A percentile compares a stretch with the other conserved stretches of the same genome.
These are phyloP conservation scores for Drosophila testacea DNA, from an alignment of 2,888 invertebrate genomes.

Conservation along the genomic window DNA sequence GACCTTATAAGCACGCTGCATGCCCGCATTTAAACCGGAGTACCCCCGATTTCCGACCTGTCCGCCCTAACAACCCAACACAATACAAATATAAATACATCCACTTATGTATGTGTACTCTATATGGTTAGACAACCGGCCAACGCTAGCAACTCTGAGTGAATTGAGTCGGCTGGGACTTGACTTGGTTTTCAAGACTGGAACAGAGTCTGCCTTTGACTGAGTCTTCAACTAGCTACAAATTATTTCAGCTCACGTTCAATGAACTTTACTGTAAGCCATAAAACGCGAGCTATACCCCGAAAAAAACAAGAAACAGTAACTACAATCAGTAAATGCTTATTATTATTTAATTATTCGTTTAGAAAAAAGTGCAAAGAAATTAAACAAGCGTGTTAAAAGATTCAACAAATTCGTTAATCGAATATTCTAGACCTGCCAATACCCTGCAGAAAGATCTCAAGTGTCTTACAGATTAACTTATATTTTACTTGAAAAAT, in stretches of 20 bases:
- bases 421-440: neutral
- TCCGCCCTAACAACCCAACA: slow-evolving; percentile 53
- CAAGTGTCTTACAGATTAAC: neutral
- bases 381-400: slow-evolving; percentile 26
- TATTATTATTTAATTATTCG: slow-evolving; percentile 58
- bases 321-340: slow-evolving; percentile 31
- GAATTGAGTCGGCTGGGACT: slow-evolving; percentile 10
- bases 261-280: slow-evolving; percentile 60
- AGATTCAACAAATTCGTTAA: neutral
- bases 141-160: slow-evolving; percentile 25
- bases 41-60: slow-evolving; percentile 41
- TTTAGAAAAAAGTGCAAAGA: slow-evolving; percentile 36
- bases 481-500: neutral
- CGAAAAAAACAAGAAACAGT: slow-evolving; percentile 13
- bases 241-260: slow-evolving; percentile 59
- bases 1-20: slow-evolving; percentile 46
- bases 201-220: slow-evolving; percentile 4
- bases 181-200: slow-evolving; percentile 43
- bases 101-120: slow-evolving; percentile 13
- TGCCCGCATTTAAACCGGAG: slow-evolving; percentile 25
- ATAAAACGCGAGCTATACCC: slow-evolving; percentile 26
- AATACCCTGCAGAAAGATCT: slow-evolving; percentile 2
- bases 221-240: slow-evolving; percentile 24
- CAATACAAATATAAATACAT: slow-evolving; percentile 7
- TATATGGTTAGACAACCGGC: slow-evolving; percentile 52